A percentile compares a stretch with the other conserved stretches of the same genome.
phyloP scores from a whole-genome alignment of 2,113 vertebrate species.

The Tympanuchus pallidicinctus region DNA sequence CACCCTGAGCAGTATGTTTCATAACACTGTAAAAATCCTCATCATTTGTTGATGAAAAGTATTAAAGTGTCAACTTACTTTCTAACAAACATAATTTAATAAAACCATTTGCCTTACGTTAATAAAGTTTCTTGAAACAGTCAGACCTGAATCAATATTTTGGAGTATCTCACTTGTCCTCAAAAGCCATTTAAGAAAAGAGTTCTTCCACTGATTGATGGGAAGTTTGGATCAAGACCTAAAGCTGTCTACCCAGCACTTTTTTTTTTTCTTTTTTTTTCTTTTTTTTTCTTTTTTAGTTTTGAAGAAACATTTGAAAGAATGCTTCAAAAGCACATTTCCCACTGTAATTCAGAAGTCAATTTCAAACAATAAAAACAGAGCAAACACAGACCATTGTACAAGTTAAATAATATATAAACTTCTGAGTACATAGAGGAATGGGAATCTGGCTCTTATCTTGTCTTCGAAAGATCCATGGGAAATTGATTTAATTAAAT shows the following conservation, averaged over 20 bases:
- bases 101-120: neutral
- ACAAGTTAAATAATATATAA: slow-evolving; percentile 70
- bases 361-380: slow-evolving; percentile 58
- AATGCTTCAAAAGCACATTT: slow-evolving; percentile 20
- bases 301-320: slow-evolving; percentile 38
- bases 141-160: neutral
- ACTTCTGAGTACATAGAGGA: slow-evolving; percentile 53
- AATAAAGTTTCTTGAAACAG: neutral
- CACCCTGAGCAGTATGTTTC: neutral
- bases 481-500: slow-evolving; percentile 64
- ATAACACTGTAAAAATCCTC: neutral
- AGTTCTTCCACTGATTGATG: neutral
- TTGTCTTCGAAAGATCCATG: slow-evolving; percentile 10
- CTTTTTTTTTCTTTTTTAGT: neutral
- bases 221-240: neutral
- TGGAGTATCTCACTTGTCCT: neutral
- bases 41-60: neutral
- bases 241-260: neutral
- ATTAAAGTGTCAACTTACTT: neutral
- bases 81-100: neutral
- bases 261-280: neutral
- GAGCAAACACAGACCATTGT: slow-evolving; percentile 33
- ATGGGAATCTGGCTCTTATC: slow-evolving; percentile 37
- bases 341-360: slow-evolving; percentile 34
- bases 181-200: neutral